Conservation (phyloP, 1,140 invertebrate genomes). For the Samia ricini region DNA sequence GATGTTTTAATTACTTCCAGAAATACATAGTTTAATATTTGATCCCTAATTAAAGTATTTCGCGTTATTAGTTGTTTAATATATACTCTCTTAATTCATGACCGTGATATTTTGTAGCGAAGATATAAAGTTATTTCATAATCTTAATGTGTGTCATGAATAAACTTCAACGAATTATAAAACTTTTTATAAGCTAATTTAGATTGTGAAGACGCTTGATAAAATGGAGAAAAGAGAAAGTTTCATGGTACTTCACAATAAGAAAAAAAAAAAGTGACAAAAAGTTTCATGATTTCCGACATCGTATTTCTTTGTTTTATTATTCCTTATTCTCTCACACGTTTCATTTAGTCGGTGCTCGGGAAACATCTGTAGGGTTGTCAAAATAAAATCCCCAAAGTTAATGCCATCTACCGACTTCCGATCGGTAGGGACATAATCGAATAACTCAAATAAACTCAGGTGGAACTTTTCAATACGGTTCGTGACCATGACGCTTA, state of each 20-base stretch:
- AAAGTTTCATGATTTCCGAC: background rate
- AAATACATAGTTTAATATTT: background rate
- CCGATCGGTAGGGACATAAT: conserved; percentile 45
- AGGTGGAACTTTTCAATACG: conserved; percentile 72
- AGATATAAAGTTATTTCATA: background rate
- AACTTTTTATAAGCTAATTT: too few relatives aligned
- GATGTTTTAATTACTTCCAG: conserved; percentile 32
- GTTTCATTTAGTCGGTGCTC: background rate
- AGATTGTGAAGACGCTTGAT: too few relatives aligned
- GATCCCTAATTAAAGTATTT: background rate
- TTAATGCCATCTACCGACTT: conserved; percentile 47
- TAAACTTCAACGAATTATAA: too few relatives aligned
- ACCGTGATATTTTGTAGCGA: background rate
- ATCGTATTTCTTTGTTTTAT: background rate
- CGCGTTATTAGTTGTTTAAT: background rate
- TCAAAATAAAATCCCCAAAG: conserved; percentile 32
- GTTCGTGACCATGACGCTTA: conserved; percentile 71
- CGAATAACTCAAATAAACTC: conserved; percentile 69
- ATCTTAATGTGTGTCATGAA: background rate
- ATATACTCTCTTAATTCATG: background rate
- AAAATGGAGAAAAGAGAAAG: too few relatives aligned
- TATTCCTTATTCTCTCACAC: background rate
- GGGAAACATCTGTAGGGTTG: background rate
- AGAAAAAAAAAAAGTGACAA: background rate
- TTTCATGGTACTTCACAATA: background rate